A percentile compares a stretch with the other conserved stretches of the same genome.
phyloP scores from a whole-genome alignment of 2,888 invertebrate genomes.

The Drosophila atripex region DNA sequence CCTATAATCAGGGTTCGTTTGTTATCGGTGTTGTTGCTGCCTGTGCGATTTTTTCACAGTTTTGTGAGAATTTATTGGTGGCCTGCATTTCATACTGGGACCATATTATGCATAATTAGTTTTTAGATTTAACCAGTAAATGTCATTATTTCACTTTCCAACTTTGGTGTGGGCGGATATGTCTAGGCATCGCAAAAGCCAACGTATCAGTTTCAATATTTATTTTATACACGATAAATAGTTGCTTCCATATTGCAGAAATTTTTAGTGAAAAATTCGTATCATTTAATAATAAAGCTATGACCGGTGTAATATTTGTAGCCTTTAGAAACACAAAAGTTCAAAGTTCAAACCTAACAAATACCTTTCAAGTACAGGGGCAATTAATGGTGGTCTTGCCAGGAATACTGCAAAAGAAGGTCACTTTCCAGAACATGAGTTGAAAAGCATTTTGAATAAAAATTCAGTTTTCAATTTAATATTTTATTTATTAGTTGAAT shows the following conservation, averaged over 20 bases:
- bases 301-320: conserved; percentile 66
- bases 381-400: neutral
- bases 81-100: conserved; percentile 75
- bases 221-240: neutral
- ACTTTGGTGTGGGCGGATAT: too few species aligned
- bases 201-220: neutral
- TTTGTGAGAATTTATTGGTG: conserved; percentile 73
- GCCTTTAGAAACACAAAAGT: conserved; percentile 36
- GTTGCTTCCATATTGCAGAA: too few species aligned
- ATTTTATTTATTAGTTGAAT: conserved; percentile 60
- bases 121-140: conserved; percentile 71
- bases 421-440: conserved; percentile 52
- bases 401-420: conserved; percentile 18
- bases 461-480: conserved; percentile 64
- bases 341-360: conserved; percentile 58
- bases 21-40: conserved; percentile 47
- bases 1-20: conserved; percentile 38
- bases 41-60: conserved; percentile 65
- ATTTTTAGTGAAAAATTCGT: conserved; percentile 15
- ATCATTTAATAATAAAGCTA: conserved; percentile 28
- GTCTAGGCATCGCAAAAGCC: neutral
- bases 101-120: conserved; percentile 79
- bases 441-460: conserved; percentile 51
- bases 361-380: conserved; percentile 10
- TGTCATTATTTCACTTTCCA: conserved; percentile 72